Evolutionary conservation across 2,888 invertebrate genomes (phyloP), one percentile per base, ranked within the genome.

Genomic region (Apotomis turbidana): DNA sequence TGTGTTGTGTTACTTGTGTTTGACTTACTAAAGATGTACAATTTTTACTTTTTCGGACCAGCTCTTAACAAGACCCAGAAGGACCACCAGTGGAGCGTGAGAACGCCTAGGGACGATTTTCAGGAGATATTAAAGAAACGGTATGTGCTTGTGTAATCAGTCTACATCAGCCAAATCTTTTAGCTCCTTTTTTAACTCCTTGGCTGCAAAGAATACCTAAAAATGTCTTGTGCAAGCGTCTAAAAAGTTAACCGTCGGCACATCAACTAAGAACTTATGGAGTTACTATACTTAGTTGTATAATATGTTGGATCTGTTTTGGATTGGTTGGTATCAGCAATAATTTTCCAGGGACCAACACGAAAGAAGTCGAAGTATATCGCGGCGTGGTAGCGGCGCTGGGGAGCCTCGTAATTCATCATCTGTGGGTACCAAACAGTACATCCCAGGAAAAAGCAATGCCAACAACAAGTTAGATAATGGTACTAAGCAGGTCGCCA

Each of bases 1-100:
- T 27, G 27, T 27, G 27, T 27, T 27, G 27, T 27, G 1, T 51
- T 13, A 46, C 4, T 58, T 68, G 49, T 15, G 27, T 27, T 27
- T 27, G 27, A 27, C 27, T 27, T 27, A 27, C 27, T 27, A 27
- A 27, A 27, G 27, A 27, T 27, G 27, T 2, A 27, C 27, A 27
- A 38, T 62, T 55, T 74, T 79, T 79, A 51, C 10, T 10, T 74
- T 77, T 77, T 81, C 74, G 74, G 76, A 69, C 71, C 77, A 91
- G 91, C 77, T 88, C 59, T 78, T 88, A 79, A 78, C 81, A 87
- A 87, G 79, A 77, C 86, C 79, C 85, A 87, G 78, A 88, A 84
- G 78, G 83, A 87, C 73, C 78, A 82, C 75, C 84, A 85, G 74
- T 84, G 87, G 84, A 82, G 82, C 74, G 72, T 88, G 85, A 90